These are phyloP conservation scores for Drosophila neotestacea DNA, from an alignment of 2,888 invertebrate species.

Conservation along the genomic window DNA sequence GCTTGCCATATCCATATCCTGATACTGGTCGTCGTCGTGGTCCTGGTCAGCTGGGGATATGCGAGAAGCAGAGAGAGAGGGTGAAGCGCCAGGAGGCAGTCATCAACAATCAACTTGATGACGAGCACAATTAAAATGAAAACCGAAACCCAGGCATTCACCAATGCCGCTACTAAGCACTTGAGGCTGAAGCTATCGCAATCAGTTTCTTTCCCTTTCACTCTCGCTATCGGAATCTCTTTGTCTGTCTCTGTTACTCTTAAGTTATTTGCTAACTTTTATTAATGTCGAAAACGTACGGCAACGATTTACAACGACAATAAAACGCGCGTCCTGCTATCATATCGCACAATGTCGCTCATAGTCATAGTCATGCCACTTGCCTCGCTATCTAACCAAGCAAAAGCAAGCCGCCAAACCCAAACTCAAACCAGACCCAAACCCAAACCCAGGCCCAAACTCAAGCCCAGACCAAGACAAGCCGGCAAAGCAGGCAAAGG, in stretches of 20 bases:
- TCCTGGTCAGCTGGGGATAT: constrained; percentile 36
- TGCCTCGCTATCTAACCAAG: constrained; percentile 74
- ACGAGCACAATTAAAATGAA: constrained; percentile 81
- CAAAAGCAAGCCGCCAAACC: constrained; percentile 30
- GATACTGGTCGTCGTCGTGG: background rate
- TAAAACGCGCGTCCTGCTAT: constrained; percentile 80
- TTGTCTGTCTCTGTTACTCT: constrained; percentile 51
- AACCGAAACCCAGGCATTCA: constrained; percentile 58
- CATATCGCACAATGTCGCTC: constrained; percentile 80
- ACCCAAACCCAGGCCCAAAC: constrained; percentile 25
- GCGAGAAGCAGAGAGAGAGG: constrained; percentile 15
- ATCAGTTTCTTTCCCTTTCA: constrained; percentile 35
- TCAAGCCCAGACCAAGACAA: constrained; percentile 28
- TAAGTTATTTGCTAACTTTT: constrained; percentile 80
- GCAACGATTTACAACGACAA: constrained; percentile 81
- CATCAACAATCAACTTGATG: constrained; percentile 80
- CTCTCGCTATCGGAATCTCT: constrained; percentile 23
- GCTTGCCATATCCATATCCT: constrained; percentile 58
- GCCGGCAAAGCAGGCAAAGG: constrained; percentile 15
- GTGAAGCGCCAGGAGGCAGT: constrained; percentile 67
- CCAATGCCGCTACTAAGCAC: constrained; percentile 38
- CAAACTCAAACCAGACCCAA: constrained; percentile 7
- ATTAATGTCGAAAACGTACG: constrained; percentile 80
- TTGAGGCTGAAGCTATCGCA: constrained; percentile 51
- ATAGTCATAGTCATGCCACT: constrained; percentile 75